Evolutionary conservation across 2,113 vertebrate species (phyloP), one percentile per base, ranked within the genome.

Genomic region (Apistogramma diplotaenia): DNA sequence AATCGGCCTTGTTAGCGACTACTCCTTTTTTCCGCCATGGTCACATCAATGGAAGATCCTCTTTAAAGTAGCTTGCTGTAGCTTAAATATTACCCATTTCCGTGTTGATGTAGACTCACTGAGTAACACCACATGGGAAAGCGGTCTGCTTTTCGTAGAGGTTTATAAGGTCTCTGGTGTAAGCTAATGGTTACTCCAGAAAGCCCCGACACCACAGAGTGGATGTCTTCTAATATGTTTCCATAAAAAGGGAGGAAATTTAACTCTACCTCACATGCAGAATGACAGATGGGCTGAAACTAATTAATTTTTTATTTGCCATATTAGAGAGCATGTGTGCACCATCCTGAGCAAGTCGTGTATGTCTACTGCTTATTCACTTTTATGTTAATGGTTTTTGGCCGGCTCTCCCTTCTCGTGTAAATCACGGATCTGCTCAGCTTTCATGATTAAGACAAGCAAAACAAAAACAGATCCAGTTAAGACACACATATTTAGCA

Each of bases 1-100:
- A 85, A 87, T 92, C 87, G 61, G 74, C 81, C 86, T 82, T 23
- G 79, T 88, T 84, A 76, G 75, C 8, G 11, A 71, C 85, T 18
- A 11, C 82, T 75, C 18, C 31, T 60, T 77, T 87, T 83, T 83
- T 80, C 83, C 49, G 11, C 60, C 74, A 37, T 73, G 57, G 75
- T 80, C 77, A 49, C 23, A 65, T 56, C 62, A 82, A 61, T 21
- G 8, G 37, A 53, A 59, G 81, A 80, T 76, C 76, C 33, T 54
- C 60, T 82, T 76, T 78, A 83, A 78, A 53, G 70, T 31, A 76
- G 81, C 76, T 78, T 4, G 35, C 23, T 23, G 3, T 72, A 51
- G 83, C 51, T 71, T 59, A 76, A 76, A 55, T 75, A 40, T 81
- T 53, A 59, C 31, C 40, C 54, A 59, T 58, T 19, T 78, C 25